Evolutionary conservation across 64 coral and sea anemone species (phyloP).

Genomic region (Exaiptasia diaphana): DNA sequence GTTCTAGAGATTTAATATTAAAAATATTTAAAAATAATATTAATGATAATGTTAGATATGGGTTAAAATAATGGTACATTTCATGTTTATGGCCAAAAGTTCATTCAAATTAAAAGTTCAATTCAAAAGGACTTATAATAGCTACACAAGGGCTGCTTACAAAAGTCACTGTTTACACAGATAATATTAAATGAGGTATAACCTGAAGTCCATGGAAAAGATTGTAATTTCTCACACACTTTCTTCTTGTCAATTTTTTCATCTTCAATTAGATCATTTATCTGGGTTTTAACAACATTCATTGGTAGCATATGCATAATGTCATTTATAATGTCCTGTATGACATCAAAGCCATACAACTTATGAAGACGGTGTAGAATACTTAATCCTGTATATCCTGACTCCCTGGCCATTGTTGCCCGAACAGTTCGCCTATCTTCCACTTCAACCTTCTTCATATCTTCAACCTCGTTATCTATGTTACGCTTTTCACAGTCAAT

Average conservation of each 20-base stretch:
- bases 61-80: no score
- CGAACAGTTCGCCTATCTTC: constrained; percentile 4
- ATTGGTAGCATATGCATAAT: constrained; percentile 8
- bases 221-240: constrained; percentile 2
- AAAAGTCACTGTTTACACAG: background rate
- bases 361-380: constrained; percentile 4
- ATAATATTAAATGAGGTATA: no score
- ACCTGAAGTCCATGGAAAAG: constrained; percentile 47
- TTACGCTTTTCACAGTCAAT: background rate
- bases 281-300: constrained; percentile 9
- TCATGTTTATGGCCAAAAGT: no score
- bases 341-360: constrained; percentile 45
- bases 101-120: no score
- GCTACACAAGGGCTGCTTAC: no score
- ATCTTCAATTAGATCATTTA: background rate
- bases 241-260: background rate
- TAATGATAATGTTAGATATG: background rate
- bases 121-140: no score
- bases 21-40: background rate
- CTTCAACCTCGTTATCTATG: background rate
- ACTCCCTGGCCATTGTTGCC: background rate
- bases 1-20: constrained; percentile 6
- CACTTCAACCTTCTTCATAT: background rate
- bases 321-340: constrained; percentile 15
- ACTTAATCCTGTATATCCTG: constrained; percentile 4